Evolutionary conservation across 2,888 invertebrate genomes (phyloP), one percentile per base, ranked within the genome.

Genomic region (Xestia sexstrigata): DNA sequence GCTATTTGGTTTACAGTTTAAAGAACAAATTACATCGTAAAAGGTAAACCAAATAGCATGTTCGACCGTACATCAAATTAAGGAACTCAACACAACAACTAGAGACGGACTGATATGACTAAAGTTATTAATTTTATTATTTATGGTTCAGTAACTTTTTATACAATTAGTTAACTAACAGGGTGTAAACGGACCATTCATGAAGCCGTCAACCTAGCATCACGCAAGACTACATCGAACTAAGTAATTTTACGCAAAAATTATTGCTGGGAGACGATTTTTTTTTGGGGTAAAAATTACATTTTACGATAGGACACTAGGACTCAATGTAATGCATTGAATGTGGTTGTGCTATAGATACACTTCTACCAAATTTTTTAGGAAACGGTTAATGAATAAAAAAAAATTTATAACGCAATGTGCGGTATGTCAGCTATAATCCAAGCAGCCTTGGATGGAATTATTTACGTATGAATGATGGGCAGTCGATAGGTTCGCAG

Each of bases 401-500:
- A 26, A 20, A 5, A 20, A 9, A 23, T 35, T 17, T 49, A 23
- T 20, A 20, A 42, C 42, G 26, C 68, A 7, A 45, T 45, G 23
- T 71, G 71, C 0, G 17, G 9, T 42, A 11, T 42, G 30, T 30
- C 8, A 73, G 17, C 26, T 30, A 49, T 52, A 26, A 39, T 17
- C 39, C 49, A 42, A 23, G 11, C 23, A 39, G 39, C 72, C 52
- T 52, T 72, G 73, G 5, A 23, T 39, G 5, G 23, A 42, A 52
- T 73, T 73, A 72, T 71, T 72, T 42, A 73, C 26, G 72, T 30
- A 30, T 72, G 39, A 42, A 15, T 72, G 17, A 52, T 73, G 42
- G 26, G 20, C 45, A 70, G 52, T 71, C 15, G 9, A 26, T 71
- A 26, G 1, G 9, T 52, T 49, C 49, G 72, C 42, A 23, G 20